Percentiles rank a stretch among this genome's conserved stretches.
Evolutionary conservation across 2,113 vertebrate genomes (phyloP).

Genomic region (Gadus chalcogrammus): DNA sequence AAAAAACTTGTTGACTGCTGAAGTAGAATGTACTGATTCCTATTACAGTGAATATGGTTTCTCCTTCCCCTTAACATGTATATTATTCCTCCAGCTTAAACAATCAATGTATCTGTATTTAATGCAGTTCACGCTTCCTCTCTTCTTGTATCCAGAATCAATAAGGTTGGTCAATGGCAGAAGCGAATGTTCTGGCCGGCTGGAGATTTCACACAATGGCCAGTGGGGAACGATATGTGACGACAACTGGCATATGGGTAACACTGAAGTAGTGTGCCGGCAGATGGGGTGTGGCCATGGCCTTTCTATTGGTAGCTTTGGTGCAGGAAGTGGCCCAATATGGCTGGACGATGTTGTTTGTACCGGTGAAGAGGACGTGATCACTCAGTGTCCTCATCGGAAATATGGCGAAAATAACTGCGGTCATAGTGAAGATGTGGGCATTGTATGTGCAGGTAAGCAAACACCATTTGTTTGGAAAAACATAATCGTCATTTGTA

Average conservation of each 20-base stretch:
- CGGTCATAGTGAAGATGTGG: slow-evolving; percentile 59
- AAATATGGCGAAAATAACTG: slow-evolving; percentile 59
- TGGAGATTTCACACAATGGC: slow-evolving; percentile 50
- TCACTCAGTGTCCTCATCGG: slow-evolving; percentile 48
- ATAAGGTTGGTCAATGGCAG: slow-evolving; percentile 23
- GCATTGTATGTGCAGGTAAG: slow-evolving; percentile 64
- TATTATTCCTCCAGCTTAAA: background rate
- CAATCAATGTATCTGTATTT: background rate
- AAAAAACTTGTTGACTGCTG: too few species aligned
- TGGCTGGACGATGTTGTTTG: slow-evolving; percentile 65
- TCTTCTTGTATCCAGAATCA: slow-evolving; percentile 32
- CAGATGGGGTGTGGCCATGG: slow-evolving; percentile 58
- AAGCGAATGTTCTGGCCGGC: slow-evolving; percentile 51
- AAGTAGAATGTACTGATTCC: too few species aligned
- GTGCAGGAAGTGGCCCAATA: slow-evolving; percentile 54
- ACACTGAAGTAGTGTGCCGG: slow-evolving; percentile 51
- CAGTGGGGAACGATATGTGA: slow-evolving; percentile 65
- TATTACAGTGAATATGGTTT: too few species aligned
- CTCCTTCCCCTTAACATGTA: background rate
- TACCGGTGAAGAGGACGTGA: slow-evolving; percentile 40
- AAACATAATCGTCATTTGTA: background rate
- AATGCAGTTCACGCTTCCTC: slow-evolving; percentile 5
- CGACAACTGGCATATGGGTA: slow-evolving; percentile 44
- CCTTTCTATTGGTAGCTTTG: slow-evolving; percentile 44
- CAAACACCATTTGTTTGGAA: background rate